These are phyloP conservation scores for Cecropterus lyciades DNA, from an alignment of 1,140 invertebrate genomes.

Conservation along the genomic window DNA sequence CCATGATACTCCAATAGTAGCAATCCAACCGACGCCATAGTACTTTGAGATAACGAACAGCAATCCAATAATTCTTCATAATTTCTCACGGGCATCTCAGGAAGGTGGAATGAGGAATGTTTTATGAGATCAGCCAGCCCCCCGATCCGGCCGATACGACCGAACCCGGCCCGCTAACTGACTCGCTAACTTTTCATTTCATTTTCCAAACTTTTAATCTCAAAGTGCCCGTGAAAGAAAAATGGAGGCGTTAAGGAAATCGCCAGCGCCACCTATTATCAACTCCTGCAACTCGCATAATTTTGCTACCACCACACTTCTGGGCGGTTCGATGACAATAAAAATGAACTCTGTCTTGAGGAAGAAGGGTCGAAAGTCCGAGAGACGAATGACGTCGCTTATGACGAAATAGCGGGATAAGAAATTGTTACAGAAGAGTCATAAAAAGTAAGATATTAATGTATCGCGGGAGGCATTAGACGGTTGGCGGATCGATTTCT, in stretches of 20 bases:
- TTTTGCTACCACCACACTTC: slow-evolving; percentile 35
- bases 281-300: slow-evolving; percentile 73
- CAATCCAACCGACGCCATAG: background rate
- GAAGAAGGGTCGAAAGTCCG: slow-evolving; percentile 31
- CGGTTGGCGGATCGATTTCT: slow-evolving; percentile 80
- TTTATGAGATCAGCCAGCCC: slow-evolving; percentile 42
- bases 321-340: background rate
- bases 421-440: slow-evolving; percentile 81
- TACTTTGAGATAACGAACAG: slow-evolving; percentile 10
- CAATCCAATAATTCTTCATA: slow-evolving; percentile 22
- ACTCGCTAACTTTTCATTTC: slow-evolving; percentile 78
- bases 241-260: slow-evolving; percentile 82
- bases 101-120: slow-evolving; percentile 32
- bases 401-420: slow-evolving; percentile 46
- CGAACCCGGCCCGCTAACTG: slow-evolving; percentile 49
- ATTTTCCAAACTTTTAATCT: slow-evolving; percentile 84
- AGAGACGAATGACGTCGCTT: slow-evolving; percentile 41
- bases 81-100: slow-evolving; percentile 34
- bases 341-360: slow-evolving; percentile 35
- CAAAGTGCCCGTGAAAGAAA: slow-evolving; percentile 84
- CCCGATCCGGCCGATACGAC: slow-evolving; percentile 64
- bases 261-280: slow-evolving; percentile 83
- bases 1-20: background rate
- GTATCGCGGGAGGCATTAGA: slow-evolving; percentile 84
- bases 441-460: slow-evolving; percentile 85